phyloP scores from a whole-genome alignment of 1,140 invertebrate genomes.

The Bombus ignitus region DNA sequence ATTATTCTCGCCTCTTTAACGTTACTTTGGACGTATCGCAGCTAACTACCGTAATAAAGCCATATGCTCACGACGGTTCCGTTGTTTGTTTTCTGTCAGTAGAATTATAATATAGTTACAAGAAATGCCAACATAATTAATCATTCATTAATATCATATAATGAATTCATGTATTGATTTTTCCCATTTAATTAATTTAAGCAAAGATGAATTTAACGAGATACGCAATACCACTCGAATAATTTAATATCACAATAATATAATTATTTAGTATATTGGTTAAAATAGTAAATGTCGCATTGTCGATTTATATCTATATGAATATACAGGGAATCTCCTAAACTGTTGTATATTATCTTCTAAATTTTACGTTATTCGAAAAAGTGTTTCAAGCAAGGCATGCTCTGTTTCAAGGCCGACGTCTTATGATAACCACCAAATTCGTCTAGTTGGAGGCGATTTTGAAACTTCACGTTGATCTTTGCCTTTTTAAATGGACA shows the following conservation, averaged over 20 bases:
- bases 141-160: not conserved
- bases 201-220: not conserved
- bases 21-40: not conserved
- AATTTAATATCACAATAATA: not conserved
- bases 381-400: no score
- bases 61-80: not conserved
- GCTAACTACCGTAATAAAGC: not conserved
- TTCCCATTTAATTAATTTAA: not conserved
- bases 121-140: not conserved
- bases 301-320: not conserved
- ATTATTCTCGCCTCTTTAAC: not conserved
- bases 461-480: no score
- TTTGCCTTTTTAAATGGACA: no score
- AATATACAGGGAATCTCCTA: not conserved
- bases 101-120: not conserved
- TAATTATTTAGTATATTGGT: not conserved
- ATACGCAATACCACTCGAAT: not conserved
- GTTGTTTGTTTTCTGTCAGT: not conserved
- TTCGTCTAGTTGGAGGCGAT: no score
- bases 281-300: not conserved
- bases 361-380: no score
- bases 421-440: no score
- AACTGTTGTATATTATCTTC: not conserved
- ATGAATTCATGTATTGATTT: not conserved
- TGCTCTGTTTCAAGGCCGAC: no score